A percentile compares a stretch with the other conserved stretches of the same genome.
phyloP scores from a whole-genome alignment of 1,140 invertebrate genomes.

The Notospermus geniculatus region DNA sequence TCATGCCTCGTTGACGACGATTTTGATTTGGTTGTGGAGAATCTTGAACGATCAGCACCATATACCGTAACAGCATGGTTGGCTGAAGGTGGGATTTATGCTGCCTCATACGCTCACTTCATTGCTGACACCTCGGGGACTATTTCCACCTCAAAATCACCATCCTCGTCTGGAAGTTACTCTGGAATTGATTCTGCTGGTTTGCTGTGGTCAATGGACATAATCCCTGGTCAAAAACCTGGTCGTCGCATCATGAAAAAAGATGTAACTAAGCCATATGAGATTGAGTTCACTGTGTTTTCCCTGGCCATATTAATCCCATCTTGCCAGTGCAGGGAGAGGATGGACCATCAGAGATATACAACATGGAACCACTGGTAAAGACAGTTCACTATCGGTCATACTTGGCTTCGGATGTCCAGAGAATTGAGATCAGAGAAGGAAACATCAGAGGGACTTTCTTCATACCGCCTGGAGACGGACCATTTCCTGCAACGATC shows the following conservation, averaged over 20 bases:
- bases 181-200: constrained; percentile 32
- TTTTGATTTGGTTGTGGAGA: too few species aligned
- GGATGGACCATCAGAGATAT: neutral
- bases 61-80: too few species aligned
- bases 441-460: constrained; percentile 12
- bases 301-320: constrained; percentile 14
- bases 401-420: neutral
- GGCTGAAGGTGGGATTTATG: too few species aligned
- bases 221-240: constrained; percentile 13
- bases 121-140: neutral
- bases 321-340: neutral
- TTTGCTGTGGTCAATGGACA: constrained; percentile 33
- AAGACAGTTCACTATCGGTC: neutral
- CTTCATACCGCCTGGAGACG: constrained; percentile 27
- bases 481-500: constrained; percentile 39
- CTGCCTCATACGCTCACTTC: neutral
- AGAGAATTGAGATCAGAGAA: constrained; percentile 1
- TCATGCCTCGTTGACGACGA: too few species aligned
- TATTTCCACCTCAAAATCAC: neutral
- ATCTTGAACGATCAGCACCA: too few species aligned
- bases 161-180: neutral
- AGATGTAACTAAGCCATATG: constrained; percentile 23
- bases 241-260: constrained; percentile 18
- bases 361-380: too few species aligned
- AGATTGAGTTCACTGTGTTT: constrained; percentile 19